Base-by-base conservation (phyloP, 2,797 vertebrate species). In the Sebastes kiyomatsui region DNA sequence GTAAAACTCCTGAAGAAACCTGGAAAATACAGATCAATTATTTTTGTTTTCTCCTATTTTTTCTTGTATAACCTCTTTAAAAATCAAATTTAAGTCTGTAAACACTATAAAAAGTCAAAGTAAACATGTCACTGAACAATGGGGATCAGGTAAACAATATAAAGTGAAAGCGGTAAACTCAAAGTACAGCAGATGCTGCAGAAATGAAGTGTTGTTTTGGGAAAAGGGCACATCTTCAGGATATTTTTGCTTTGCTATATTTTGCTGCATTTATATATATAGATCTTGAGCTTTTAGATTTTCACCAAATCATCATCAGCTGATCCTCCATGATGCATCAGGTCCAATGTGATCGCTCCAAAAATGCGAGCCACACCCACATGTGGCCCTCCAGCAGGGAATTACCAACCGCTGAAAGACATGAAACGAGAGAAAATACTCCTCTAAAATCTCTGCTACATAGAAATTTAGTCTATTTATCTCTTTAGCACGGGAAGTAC, bases 391-490 rank as follows among this genome's bases (percentile, higher is more conserved):
- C 77, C 66, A 77, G 91, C 80, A 52, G 66, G 81, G 81, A 90
- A 88, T 92, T 91, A 88, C 78, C 46, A 6, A 86, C 75, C 4
- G 69, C 88, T 73, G 49, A 85, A 73, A 91, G 79, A 88, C 84
- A 84, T 80, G 75, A 93, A 91, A 90, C 22, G 69, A 73, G 54
- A 82, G 67, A 90, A 93, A 92, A 86, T 83, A 79, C 65, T 84
- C 74, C 62, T 77, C 77, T 85, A 68, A 90, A 90, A 91, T 86
- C 72, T 87, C 76, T 81, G 65, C 87, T 86, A 83, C 77, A 77
- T 80, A 79, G 85, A 91, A 77, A 92, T 92, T 74, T 80, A 46
- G 79, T 83, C 78, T 86, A 90, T 92, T 92, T 93, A 93, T 91
- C 90, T 92, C 88, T 91, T 91, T 88, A 91, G 88, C 86, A 49